Percentiles rank a stretch among this genome's conserved stretches.
Conservation (phyloP, 2,113 vertebrate species). For the Pluvialis apricaria region DNA sequence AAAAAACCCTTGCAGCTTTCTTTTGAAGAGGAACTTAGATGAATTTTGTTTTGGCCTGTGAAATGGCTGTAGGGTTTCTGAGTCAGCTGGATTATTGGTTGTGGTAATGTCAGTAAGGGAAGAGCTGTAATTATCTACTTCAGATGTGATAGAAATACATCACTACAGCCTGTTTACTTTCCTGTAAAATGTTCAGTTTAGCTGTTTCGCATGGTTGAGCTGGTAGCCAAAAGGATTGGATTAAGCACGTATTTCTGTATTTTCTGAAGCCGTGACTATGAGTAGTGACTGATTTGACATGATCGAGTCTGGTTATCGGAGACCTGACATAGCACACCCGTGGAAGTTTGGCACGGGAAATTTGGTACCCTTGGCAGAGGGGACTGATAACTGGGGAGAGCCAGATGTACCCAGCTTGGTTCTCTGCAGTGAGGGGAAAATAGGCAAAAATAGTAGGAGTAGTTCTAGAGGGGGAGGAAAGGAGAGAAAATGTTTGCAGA, state of each 20-base stretch:
- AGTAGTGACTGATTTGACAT: neutral
- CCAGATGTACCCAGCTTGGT: neutral
- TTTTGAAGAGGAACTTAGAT: neutral
- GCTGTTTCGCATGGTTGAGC: neutral
- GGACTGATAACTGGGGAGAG: rapidly evolving
- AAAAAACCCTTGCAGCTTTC: neutral
- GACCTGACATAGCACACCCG: neutral
- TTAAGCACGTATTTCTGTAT: neutral
- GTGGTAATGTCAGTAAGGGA: neutral
- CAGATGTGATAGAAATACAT: neutral
- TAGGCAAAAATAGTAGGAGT: neutral
- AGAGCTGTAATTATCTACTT: neutral
- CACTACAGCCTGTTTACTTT: neutral
- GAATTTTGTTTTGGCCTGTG: neutral
- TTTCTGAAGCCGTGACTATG: neutral
- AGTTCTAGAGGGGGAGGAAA: neutral
- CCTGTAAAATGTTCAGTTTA: neutral
- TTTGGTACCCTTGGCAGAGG: neutral
- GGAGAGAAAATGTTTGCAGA: neutral
- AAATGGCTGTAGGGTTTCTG: neutral
- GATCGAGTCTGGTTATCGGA: neutral
- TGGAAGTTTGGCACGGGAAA: neutral
- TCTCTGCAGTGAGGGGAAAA: neutral
- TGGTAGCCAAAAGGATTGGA: neutral
- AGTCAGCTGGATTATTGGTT: conserved; percentile 10